phyloP scores from a whole-genome alignment of 2,113 vertebrate genomes.

The Vulpes ferrilata region DNA sequence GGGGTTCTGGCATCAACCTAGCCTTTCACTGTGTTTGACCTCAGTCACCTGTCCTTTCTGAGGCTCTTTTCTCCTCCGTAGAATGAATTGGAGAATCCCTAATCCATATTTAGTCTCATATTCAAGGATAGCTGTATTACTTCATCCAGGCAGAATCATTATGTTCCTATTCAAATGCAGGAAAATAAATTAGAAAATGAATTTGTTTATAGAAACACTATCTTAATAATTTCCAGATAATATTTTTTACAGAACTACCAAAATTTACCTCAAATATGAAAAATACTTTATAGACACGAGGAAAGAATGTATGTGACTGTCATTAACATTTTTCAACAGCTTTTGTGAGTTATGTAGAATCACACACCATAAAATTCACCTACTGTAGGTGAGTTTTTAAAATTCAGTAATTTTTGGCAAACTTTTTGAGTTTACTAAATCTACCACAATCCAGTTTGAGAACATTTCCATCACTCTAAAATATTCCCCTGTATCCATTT shows the following conservation, averaged over 20 bases:
- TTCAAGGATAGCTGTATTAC: not conserved
- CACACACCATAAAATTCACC: not conserved
- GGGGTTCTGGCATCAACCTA: not conserved
- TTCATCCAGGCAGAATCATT: not conserved
- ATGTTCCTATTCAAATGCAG: conserved; percentile 16
- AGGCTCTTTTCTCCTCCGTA: not conserved
- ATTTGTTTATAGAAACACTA: not conserved
- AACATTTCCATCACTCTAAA: not conserved
- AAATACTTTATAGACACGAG: not conserved
- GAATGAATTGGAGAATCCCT: not conserved
- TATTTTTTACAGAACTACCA: conserved; percentile 2
- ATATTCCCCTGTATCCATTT: not conserved
- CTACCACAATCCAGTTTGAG: not conserved
- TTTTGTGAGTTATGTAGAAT: not conserved
- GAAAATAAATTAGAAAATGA: conserved; percentile 17
- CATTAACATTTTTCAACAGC: not conserved
- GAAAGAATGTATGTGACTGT: not conserved
- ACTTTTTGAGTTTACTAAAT: not conserved
- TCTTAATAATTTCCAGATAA: conserved; percentile 24
- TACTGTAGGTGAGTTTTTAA: not conserved
- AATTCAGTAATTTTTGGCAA: not conserved
- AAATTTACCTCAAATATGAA: not conserved
- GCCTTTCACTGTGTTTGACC: not conserved
- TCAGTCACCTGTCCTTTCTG: not conserved
- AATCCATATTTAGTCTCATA: not conserved